These are phyloP conservation scores for Pogonophryne albipinna DNA, from an alignment of 2,797 vertebrate species.

Conservation along the genomic window DNA sequence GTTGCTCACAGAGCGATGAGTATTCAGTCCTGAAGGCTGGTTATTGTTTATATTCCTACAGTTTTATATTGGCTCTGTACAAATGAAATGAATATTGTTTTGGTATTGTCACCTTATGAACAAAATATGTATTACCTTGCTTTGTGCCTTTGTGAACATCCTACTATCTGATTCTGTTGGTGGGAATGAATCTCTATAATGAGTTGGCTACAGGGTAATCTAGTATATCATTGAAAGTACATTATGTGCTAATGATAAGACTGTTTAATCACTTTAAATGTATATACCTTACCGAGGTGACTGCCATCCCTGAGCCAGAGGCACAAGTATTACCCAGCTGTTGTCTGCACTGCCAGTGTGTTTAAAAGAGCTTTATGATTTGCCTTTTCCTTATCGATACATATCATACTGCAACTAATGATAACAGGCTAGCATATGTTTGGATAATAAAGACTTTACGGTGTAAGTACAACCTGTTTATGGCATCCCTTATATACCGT, in stretches of 20 bases:
- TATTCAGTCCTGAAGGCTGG: constrained; percentile 33
- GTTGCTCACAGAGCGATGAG: constrained; percentile 43
- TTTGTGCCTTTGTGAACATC: constrained; percentile 68
- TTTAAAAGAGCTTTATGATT: constrained; percentile 54
- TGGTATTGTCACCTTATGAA: constrained; percentile 61
- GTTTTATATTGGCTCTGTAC: constrained; percentile 69
- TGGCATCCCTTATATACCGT: not conserved
- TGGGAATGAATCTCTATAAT: constrained; percentile 42
- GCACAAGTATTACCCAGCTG: constrained; percentile 59
- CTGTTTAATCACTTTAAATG: constrained; percentile 26
- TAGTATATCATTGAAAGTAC: constrained; percentile 8
- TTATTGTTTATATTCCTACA: constrained; percentile 59
- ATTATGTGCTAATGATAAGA: constrained; percentile 38
- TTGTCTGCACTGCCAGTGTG: constrained; percentile 67
- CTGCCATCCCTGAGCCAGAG: constrained; percentile 76
- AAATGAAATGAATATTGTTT: constrained; percentile 67
- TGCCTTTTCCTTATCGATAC: constrained; percentile 65
- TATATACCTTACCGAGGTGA: constrained; percentile 38
- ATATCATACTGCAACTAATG: constrained; percentile 54
- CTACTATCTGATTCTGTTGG: constrained; percentile 52
- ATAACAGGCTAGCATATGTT: constrained; percentile 46
- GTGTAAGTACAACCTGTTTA: constrained; percentile 5
- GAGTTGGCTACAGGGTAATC: constrained; percentile 39
- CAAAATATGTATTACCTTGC: constrained; percentile 77
- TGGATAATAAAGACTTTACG: constrained; percentile 67